These are phyloP conservation scores for Myripristis jacobus DNA, from an alignment of 2,797 vertebrate genomes.

Conservation along the genomic window DNA sequence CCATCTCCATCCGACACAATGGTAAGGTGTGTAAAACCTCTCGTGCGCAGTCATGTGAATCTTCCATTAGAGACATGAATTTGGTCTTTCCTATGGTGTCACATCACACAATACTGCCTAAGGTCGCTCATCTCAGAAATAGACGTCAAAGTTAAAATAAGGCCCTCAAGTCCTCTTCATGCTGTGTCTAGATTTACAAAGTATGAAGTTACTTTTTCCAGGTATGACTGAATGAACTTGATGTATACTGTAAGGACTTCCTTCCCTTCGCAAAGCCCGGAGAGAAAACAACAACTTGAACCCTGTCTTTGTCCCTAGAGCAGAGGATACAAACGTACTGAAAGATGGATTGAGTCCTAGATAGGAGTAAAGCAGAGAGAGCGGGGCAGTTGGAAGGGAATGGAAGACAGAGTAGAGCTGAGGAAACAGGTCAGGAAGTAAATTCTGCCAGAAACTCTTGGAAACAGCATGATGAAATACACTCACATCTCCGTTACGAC, in stretches of 20 bases:
- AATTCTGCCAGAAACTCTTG: constrained; percentile 13
- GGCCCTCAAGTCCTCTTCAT: background rate
- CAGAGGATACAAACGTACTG: constrained; percentile 6
- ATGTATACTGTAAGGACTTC: constrained; percentile 1
- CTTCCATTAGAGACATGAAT: no score
- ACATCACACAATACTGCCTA: no score
- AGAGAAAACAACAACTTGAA: constrained; percentile 12
- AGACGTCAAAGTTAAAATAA: background rate
- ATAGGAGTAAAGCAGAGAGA: background rate
- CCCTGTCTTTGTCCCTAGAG: background rate
- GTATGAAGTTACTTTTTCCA: background rate
- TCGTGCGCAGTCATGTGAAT: no score
- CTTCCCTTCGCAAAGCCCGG: constrained; percentile 12
- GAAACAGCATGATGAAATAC: background rate
- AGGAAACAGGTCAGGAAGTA: constrained; percentile 1
- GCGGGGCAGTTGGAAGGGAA: background rate
- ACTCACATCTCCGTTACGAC: background rate
- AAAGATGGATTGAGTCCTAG: constrained; percentile 13
- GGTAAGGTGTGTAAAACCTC: no score
- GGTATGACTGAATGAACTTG: background rate
- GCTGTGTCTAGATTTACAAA: constrained; percentile 6
- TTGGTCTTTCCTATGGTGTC: no score
- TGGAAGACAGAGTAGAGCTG: constrained; percentile 4
- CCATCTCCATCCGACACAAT: no score
- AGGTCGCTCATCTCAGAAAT: background rate